phyloP scores from a whole-genome alignment of 2,113 vertebrate genomes.

The Salvelinus namaycush region DNA sequence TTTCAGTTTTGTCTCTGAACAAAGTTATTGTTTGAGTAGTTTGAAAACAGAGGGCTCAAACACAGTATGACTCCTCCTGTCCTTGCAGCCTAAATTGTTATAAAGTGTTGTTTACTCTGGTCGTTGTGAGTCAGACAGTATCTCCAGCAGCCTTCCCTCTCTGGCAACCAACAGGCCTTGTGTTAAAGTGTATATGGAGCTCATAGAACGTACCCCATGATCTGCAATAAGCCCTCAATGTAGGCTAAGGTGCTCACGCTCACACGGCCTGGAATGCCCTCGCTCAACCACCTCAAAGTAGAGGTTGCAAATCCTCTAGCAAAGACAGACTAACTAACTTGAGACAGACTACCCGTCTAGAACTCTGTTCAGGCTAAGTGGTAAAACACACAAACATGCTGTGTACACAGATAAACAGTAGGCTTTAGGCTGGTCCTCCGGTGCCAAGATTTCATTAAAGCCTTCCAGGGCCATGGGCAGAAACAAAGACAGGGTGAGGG shows the following conservation, averaged over 20 bases:
- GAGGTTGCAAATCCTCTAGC: neutral
- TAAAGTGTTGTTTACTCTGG: too few species aligned
- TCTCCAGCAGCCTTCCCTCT: too few species aligned
- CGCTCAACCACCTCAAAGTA: neutral
- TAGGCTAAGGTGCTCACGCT: neutral
- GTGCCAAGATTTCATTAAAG: conserved; percentile 37
- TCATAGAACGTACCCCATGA: neutral
- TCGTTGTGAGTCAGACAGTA: too few species aligned
- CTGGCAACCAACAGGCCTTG: too few species aligned
- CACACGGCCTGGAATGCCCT: neutral
- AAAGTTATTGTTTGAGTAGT: neutral
- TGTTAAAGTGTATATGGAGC: too few species aligned
- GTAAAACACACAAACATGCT: conserved; percentile 4
- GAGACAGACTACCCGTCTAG: neutral
- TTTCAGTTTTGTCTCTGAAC: neutral
- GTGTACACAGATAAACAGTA: conserved; percentile 2
- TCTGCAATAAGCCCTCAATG: neutral
- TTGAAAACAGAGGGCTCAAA: neutral
- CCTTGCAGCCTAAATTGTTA: neutral
- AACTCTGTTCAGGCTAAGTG: neutral
- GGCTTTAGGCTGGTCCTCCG: neutral
- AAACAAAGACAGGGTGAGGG: conserved; percentile 29
- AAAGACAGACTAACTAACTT: neutral
- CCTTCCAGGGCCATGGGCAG: conserved; percentile 38
- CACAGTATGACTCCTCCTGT: neutral